These are phyloP conservation scores for Zapornia atra DNA, from an alignment of 2,113 vertebrate species.

Conservation along the genomic window DNA sequence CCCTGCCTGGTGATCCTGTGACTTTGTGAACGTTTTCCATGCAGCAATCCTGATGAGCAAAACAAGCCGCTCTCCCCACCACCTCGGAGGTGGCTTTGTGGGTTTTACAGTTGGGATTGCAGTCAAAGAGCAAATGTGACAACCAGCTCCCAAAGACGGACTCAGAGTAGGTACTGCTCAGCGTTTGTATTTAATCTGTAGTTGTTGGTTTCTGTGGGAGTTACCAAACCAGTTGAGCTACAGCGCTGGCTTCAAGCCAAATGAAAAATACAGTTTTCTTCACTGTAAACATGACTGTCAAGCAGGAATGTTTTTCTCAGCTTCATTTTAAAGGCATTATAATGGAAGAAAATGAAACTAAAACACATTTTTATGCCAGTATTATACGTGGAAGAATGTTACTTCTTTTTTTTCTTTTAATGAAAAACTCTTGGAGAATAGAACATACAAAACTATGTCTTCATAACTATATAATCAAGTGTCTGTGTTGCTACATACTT, in stretches of 20 bases:
- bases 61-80: neutral
- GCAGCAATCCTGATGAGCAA: neutral
- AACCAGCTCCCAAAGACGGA: neutral
- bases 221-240: slow-evolving; percentile 67
- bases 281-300: slow-evolving; percentile 67
- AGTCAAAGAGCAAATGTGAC: neutral
- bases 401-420: neutral
- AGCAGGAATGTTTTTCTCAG: slow-evolving; percentile 66
- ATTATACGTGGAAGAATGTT: neutral
- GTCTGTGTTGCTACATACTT: neutral
- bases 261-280: slow-evolving; percentile 68
- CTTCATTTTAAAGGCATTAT: slow-evolving; percentile 57
- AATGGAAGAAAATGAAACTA: slow-evolving; percentile 61
- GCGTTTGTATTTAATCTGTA: slow-evolving; percentile 39
- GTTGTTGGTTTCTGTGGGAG: slow-evolving; percentile 64
- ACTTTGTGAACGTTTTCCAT: neutral
- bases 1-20: neutral
- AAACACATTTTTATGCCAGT: slow-evolving; percentile 56
- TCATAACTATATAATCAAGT: slow-evolving; percentile 22
- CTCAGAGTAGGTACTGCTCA: neutral
- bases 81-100: neutral
- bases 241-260: slow-evolving; percentile 24
- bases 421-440: neutral
- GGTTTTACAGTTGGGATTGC: neutral
- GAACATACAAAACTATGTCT: neutral